Conservation (phyloP, 1,140 invertebrate genomes). For the Drosophila ohnishii region DNA sequence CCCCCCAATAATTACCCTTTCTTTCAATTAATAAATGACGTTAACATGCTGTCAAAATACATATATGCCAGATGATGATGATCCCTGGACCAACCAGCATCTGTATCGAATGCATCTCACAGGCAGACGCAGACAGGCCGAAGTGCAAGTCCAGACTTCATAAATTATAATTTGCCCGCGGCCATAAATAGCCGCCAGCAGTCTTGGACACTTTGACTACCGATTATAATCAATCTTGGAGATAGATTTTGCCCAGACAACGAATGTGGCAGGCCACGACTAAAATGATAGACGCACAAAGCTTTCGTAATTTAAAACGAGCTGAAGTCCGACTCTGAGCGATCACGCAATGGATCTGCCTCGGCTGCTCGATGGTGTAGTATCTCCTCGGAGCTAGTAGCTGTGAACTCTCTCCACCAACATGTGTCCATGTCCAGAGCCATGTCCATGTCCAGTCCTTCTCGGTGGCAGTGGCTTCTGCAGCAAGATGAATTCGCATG, state of each 20-base stretch:
- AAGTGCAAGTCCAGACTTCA: conserved; percentile 72
- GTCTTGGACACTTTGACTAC: conserved; percentile 76
- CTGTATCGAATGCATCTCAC: conserved; percentile 55
- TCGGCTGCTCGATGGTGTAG: conserved; percentile 7
- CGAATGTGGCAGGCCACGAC: conserved; percentile 55
- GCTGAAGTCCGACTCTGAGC: conserved; percentile 35
- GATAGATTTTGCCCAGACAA: conserved; percentile 69
- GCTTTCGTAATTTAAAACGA: conserved; percentile 65
- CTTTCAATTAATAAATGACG: conserved; percentile 81
- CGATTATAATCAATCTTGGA: conserved; percentile 82
- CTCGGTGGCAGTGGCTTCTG: conserved; percentile 48
- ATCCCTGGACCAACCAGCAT: conserved; percentile 62
- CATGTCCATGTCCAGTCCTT: conserved; percentile 64
- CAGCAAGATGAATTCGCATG: conserved; percentile 40
- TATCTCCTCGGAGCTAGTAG: conserved; percentile 17
- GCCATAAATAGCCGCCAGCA: conserved; percentile 52
- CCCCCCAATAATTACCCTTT: conserved; percentile 58
- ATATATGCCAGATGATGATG: conserved; percentile 65
- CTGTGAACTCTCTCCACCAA: conserved; percentile 67
- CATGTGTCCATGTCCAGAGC: conserved; percentile 74
- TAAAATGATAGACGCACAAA: conserved; percentile 65
- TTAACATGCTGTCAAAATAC: conserved; percentile 80
- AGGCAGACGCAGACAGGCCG: conserved; percentile 55
- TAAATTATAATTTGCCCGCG: conserved; percentile 76
- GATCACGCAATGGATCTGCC: conserved; percentile 70